Conservation (phyloP, 1,140 invertebrate genomes). For the Latrodectus geometricus region DNA sequence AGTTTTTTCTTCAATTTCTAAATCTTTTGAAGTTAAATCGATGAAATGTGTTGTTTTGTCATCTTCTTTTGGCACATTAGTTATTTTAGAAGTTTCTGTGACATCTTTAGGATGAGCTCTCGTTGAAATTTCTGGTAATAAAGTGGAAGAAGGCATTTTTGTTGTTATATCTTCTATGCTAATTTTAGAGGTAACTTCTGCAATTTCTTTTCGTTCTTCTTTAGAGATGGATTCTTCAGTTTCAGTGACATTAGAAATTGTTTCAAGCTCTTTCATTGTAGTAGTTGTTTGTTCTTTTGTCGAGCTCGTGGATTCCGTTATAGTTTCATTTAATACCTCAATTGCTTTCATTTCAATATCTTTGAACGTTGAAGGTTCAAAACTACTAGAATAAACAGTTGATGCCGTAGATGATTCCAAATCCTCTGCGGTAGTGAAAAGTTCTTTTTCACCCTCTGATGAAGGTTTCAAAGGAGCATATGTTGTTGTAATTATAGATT, state of each 20-base stretch:
- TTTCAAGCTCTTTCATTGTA: no score
- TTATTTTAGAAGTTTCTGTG: not conserved
- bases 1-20: constrained; percentile 21
- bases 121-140: not conserved
- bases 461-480: no score
- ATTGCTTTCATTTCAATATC: no score
- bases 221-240: not conserved
- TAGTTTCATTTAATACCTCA: no score
- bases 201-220: not conserved
- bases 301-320: no score
- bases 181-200: not conserved
- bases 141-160: not conserved
- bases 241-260: not conserved
- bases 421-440: no score
- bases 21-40: constrained; percentile 48
- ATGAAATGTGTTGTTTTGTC: constrained; percentile 42
- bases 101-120: not conserved
- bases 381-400: no score
- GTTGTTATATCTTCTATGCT: not conserved
- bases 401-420: no score
- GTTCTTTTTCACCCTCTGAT: no score
- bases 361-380: no score
- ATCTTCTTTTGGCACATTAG: constrained; percentile 65
- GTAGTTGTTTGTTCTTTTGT: no score
- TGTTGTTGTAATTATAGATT: no score